Base-by-base conservation (phyloP, 30 jellyfish, hydroid and myxozoan species). In the Nemopilema nomurai region DNA sequence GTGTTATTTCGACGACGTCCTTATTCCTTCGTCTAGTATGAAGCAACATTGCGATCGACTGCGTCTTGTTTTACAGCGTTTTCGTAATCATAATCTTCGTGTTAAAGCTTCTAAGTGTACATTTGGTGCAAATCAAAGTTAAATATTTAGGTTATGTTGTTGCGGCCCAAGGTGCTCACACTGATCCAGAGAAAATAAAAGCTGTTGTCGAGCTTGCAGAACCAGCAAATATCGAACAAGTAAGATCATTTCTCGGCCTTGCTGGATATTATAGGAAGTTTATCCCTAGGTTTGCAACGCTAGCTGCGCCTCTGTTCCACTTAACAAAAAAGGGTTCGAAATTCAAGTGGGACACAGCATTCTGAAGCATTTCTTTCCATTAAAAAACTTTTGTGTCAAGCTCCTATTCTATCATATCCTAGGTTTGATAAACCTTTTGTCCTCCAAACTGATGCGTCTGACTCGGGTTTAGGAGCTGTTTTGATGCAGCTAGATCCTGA, bases 361-460 rank as follows among this genome's bases (percentile, higher is more conserved):
- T 30, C 80, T 0, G 72, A 71, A 24, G 93, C 93, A 1, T 84
- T 84, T 74, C 3, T 52, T 22, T 18, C 21, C 24, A 62, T 84
- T 41, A 77, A 71, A 49, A 20, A 22, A 1, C 62, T 30, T 13
- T 81, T 84, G 27, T 66, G 88, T 67, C 22, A 30, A 7, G 89
- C 93, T 16, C 93, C 89, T 18, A 72, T 84, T 26, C 87, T 84
- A 49, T 18, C 87, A 9, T 84, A 71, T 49, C 88, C 82, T 71
- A 41, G 74, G 24, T 73, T 84, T 71, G 69, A 23, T 24, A 51
- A 20, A 27, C 87, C 88, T 18, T 84, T 84, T 74, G 33, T 66
- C 25, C 51, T 84, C n/a, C 83, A 73, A 51, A 71, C 83, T 49
- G 93, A 84, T 31, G 93, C 93, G 18, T 66, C 86, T 28, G 77